phyloP scores from a whole-genome alignment of 2,113 vertebrate genomes.

The Cromileptes altivelis region DNA sequence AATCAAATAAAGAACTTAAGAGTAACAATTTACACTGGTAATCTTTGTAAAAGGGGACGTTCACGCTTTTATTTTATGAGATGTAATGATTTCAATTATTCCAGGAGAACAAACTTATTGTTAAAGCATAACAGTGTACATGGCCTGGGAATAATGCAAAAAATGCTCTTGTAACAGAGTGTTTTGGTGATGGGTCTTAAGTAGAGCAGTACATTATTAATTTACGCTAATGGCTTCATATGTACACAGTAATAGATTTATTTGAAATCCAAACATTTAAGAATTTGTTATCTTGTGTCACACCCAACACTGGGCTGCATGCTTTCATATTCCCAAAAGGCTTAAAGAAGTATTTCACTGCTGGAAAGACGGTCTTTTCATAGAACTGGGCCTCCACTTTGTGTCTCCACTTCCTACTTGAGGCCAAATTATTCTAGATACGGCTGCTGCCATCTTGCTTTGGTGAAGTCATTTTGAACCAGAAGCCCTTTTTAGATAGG shows the following conservation, averaged over 20 bases:
- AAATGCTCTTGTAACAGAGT: neutral
- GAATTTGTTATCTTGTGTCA: slow-evolving; percentile 17
- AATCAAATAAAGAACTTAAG: slow-evolving; percentile 18
- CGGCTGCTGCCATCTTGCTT: no score
- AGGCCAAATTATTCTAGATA: no score
- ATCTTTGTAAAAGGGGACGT: neutral
- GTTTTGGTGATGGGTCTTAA: neutral
- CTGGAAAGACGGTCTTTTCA: no score
- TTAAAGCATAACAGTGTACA: neutral
- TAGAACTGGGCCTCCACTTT: no score
- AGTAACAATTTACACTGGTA: neutral
- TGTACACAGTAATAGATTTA: neutral
- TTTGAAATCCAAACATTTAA: neutral
- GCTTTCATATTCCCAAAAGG: slow-evolving; percentile 1
- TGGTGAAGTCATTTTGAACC: no score
- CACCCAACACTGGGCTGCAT: neutral
- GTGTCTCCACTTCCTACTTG: no score
- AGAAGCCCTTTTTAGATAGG: no score
- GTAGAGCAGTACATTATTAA: neutral
- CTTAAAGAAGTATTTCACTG: neutral
- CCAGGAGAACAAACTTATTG: neutral
- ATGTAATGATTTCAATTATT: slow-evolving; percentile 13
- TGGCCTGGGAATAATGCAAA: neutral
- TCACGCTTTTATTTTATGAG: neutral
- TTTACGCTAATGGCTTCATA: neutral